Base-by-base conservation (phyloP, 2,113 vertebrate genomes). In the Hyperopisus bebe region DNA sequence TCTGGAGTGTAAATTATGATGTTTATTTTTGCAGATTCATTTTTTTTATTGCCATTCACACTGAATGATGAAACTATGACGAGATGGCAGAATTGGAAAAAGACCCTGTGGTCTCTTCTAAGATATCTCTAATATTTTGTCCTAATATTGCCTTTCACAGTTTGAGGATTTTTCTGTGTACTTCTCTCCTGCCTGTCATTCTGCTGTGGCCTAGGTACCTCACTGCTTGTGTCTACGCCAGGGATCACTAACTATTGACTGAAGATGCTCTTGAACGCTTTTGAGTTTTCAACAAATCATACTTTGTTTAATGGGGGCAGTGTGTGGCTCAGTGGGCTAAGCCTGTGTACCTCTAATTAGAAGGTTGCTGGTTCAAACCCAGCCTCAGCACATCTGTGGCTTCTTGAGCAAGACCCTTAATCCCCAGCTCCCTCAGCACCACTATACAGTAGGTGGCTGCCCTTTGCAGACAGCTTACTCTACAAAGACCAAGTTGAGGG, bases 311-410 rank as follows among this genome's bases (percentile, higher is more conserved):
- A 53, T 19, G 0, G 51, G 51, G 51, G 50, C 50, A 15, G 50
- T 13, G 3, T 51, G 50, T 51, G 51, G 4, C 17, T 19, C 17
- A 53, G 51, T 53, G 15, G 51, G 4, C 51, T 19, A 17, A 53
- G 15, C 50, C 50, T 53, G 15, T 53, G 15, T 19, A 15, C 50
- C 3, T 50, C 13, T 50, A 50, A 50, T 50, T 17, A 53, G 51
- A 19, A 53, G 51, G 51, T 53, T 0, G 0, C 51, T 0, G 1
- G 51, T 53, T 19, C 4, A 53, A 19, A 53, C 13, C 15, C 50
- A 53, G 50, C 50, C 51, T 19, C 51, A 53, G 17, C 17, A 19
- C 0, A 0, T 53, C 17, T 17, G 51, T 0, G 0, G 51, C 0
- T 5, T 4, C 51, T 53, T 5, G 4, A 19, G 51, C 51, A 53